phyloP scores from a whole-genome alignment of 2,113 vertebrate species.

The Chloroceryle aenea region DNA sequence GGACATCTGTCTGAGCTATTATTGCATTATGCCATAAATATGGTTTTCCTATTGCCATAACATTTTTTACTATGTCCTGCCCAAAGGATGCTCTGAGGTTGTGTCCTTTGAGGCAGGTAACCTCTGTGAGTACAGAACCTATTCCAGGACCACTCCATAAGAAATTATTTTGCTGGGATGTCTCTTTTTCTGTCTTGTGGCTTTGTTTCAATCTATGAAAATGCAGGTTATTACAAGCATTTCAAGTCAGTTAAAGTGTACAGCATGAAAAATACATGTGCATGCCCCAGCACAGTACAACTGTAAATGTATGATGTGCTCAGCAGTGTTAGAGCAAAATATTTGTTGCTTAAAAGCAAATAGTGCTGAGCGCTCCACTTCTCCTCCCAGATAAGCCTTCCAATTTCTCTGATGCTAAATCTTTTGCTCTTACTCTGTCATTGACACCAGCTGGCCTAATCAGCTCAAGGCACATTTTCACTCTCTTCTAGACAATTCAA shows the following conservation, averaged over 20 bases:
- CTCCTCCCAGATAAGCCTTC: neutral
- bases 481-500: slow-evolving; percentile 47
- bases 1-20: neutral
- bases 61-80: neutral
- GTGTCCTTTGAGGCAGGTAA: neutral
- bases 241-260: neutral
- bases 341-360: neutral
- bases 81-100: neutral
- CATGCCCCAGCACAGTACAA: neutral
- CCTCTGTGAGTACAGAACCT: neutral
- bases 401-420: neutral
- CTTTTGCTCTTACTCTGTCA: neutral
- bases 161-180: neutral
- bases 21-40: neutral
- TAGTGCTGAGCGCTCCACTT: neutral
- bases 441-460: neutral
- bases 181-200: neutral
- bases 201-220: neutral
- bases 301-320: neutral
- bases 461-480: slow-evolving; percentile 28
- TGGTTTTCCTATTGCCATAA: neutral
- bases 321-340: neutral
- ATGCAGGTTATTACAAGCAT: neutral
- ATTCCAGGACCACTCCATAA: rapidly evolving
- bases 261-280: slow-evolving; percentile 21